Evolutionary conservation across 2,113 vertebrate genomes (phyloP), one percentile per base, ranked within the genome.

Genomic region (Tragelaphus strepsiceros): DNA sequence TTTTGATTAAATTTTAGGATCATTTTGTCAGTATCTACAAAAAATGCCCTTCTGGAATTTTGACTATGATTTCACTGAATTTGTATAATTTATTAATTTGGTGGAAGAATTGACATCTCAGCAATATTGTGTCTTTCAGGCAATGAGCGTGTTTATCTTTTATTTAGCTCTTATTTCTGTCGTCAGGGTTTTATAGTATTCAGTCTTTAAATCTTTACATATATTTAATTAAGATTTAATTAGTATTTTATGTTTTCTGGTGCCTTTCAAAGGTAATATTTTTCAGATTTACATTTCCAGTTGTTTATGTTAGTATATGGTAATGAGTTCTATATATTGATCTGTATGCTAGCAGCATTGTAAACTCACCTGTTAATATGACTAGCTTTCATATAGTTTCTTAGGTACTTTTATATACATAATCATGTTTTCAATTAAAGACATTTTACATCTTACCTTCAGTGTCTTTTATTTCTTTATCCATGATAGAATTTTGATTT

Each of bases 1-100:
- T 43, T 97, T 96, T 96, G 35, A 28, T 88, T 97, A 85, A 77
- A 85, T 64, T 85, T 96, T 91, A 93, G 51, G 84, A 62, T 83
- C 3, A 56, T 30, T n/a, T 88, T 97, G 12, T 62, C 53, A 85
- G 5, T 97, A 94, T 92, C 78, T 92, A n/a, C 7, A 61, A 83
- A 90, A 64, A 89, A 93, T 87, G 54, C 83, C 43, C 32, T 74
- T 39, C 15, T 94, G 43, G 6, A 15, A 58, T 95, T 87, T 90
- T 90, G 49, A 77, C 26, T 92, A 22, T 17, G 43, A 54, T 88
- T 91, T 43, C n/a, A 71, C 64, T 83, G 28, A 84, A 56, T 82
- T 53, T 91, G 3, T 85, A 35, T 53, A 46, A 88, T 74, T 95
- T 95, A 53, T 95, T 84, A 58, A 90, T 80, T 94, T 94, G 21